Conservation (phyloP, 2,888 invertebrate genomes). For the Hymenopus coronatus region DNA sequence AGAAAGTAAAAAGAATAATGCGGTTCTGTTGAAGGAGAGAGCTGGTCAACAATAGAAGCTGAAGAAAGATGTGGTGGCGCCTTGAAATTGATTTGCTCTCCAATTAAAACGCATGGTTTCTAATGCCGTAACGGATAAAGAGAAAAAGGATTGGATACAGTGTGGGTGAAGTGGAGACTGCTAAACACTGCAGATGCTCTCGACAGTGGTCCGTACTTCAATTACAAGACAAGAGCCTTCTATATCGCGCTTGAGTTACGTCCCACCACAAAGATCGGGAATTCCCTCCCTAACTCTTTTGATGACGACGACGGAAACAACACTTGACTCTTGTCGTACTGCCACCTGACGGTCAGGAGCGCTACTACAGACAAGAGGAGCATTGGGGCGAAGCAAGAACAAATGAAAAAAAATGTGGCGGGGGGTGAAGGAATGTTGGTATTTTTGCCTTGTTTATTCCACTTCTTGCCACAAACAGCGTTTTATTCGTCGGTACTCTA, state of each 20-base stretch:
- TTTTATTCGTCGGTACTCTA: conserved; percentile 9
- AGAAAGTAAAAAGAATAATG: too few relatives aligned
- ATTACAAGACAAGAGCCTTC: conserved; percentile 1
- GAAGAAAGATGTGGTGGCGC: not conserved
- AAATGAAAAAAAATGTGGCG: not conserved
- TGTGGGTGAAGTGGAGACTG: not conserved
- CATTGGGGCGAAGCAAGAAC: not conserved
- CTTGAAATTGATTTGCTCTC: not conserved
- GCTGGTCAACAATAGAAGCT: not conserved
- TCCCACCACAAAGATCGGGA: conserved; percentile 17
- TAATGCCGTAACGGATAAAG: not conserved
- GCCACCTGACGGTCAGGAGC: conserved; percentile 27
- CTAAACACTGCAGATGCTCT: not conserved
- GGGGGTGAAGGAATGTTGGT: conserved; percentile 1
- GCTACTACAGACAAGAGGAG: conserved; percentile 13
- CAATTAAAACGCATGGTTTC: not conserved
- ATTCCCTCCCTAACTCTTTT: conserved; percentile 11
- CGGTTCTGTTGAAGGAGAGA: not conserved
- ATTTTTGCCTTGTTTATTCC: conserved; percentile 19
- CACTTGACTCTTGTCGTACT: conserved; percentile 24
- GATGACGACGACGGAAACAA: conserved; percentile 18
- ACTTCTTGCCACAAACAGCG: not conserved
- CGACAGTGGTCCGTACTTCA: conserved; percentile 1
- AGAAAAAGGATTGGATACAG: not conserved
- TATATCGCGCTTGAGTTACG: conserved; percentile 4